Evolutionary conservation across 2,888 invertebrate species (phyloP), one percentile per base, ranked within the genome.

Genomic region (Zelleria hepariella): DNA sequence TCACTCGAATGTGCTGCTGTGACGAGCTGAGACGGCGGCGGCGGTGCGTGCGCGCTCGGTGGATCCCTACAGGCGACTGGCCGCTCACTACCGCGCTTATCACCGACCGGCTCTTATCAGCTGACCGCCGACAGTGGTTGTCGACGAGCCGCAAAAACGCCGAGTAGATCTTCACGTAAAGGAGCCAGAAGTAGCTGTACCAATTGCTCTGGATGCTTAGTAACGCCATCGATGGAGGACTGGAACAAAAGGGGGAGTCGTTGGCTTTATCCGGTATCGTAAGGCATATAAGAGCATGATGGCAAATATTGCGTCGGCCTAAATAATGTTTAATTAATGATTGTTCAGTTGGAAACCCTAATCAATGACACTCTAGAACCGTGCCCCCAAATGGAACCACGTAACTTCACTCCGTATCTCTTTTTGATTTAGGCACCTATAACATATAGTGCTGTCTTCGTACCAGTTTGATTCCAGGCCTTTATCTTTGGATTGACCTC

Each of bases 101-200:
- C 88, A 86, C 86, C 48, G 82, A 80, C 67, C 74, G 80, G 70
- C 75, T 75, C 84, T 88, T 88, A 88, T 88, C 88, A 86, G 81
- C 67, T 60, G 58, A 15, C 18, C 82, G 77, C 68, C 76, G 86
- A 70, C 87, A 87, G 67, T 87, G 84, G 80, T 86, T 86, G 73
- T 85, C 80, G 68, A 84, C 77, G 70, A 85, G 74, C 82, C 87
- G 82, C 74, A 86, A 73, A 78, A 85, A 75, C 68, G 78, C 79
- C 65, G 81, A 82, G 71, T 82, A 82, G 71, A 83, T 80, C 77
- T 86, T 86, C 71, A 80, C 82, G 76, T 80, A 88, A 69, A 87
- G 78, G 65, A 81, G 72, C 80, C 82, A 80, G 71, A 85, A 72
- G 77, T 80, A 82, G 68, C 76, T 71, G 68, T 83, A 81, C 80